phyloP scores from a whole-genome alignment of 2,113 vertebrate species.

The Phaethon lepturus region DNA sequence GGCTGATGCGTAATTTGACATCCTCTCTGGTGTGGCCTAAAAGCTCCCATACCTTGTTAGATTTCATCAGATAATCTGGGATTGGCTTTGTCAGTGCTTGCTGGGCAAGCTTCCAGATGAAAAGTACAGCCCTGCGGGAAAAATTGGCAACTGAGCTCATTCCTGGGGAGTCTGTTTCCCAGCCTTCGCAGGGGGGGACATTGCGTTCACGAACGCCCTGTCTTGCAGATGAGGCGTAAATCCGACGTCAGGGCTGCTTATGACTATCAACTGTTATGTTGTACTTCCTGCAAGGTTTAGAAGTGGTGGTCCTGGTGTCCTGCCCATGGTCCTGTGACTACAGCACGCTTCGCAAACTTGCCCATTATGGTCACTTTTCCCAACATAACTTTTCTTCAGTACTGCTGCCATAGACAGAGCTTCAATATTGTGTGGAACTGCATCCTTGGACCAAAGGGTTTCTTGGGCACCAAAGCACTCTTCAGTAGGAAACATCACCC shows the following conservation, averaged over 20 bases:
- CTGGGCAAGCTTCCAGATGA: neutral
- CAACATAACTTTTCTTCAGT: neutral
- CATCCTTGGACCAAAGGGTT: neutral
- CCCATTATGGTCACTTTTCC: neutral
- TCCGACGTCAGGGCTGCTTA: neutral
- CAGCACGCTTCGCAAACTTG: neutral
- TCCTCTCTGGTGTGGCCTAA: neutral
- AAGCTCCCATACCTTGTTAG: neutral
- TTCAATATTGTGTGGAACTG: neutral
- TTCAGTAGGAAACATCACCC: neutral
- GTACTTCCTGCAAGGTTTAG: neutral
- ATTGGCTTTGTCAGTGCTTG: neutral
- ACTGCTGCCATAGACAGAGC: neutral
- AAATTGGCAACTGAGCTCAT: neutral
- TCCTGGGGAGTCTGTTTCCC: neutral
- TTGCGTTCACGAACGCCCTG: neutral
- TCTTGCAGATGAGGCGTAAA: neutral
- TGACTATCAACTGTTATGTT: neutral
- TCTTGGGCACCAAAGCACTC: neutral
- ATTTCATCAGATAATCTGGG: neutral
- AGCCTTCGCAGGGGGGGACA: neutral
- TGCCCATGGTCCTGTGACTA: rapidly evolving
- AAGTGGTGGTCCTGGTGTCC: neutral
- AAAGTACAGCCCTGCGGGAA: neutral
- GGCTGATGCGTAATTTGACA: neutral